Conservation (phyloP, 2,113 vertebrate genomes). For the Podilymbus podiceps region DNA sequence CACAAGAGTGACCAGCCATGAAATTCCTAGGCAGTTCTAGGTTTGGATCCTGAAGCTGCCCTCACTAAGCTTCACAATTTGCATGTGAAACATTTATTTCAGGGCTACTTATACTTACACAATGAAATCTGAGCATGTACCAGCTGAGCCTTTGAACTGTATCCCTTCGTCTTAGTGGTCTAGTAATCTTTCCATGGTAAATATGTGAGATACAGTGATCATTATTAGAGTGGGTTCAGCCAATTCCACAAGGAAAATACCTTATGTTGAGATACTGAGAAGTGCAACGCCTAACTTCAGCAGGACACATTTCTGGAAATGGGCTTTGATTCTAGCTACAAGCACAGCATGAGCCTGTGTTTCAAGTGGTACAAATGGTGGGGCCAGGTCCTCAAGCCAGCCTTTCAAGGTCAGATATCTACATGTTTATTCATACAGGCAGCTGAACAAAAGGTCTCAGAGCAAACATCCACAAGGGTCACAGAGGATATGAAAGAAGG, state of each 20-base stretch:
- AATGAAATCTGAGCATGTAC: not conserved
- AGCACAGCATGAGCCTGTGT: not conserved
- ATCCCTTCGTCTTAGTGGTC: not conserved
- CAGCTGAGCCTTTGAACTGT: slow-evolving; percentile 3
- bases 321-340: not conserved
- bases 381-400: not conserved
- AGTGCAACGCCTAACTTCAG: not conserved
- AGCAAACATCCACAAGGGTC: not conserved
- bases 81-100: not conserved
- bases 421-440: not conserved
- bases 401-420: not conserved
- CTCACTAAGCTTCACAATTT: not conserved
- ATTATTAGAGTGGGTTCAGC: not conserved
- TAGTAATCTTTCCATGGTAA: not conserved
- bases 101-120: not conserved
- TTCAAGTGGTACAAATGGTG: not conserved
- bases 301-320: not conserved
- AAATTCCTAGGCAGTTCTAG: not conserved
- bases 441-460: not conserved
- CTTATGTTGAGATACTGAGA: not conserved
- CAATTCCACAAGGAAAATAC: not conserved
- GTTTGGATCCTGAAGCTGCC: not conserved
- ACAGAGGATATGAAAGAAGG: not conserved
- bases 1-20: not conserved
- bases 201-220: not conserved